Percentiles rank a stretch among this genome's conserved stretches.
Conservation (phyloP, 2,113 vertebrate species). For the Eclectus roratus region DNA sequence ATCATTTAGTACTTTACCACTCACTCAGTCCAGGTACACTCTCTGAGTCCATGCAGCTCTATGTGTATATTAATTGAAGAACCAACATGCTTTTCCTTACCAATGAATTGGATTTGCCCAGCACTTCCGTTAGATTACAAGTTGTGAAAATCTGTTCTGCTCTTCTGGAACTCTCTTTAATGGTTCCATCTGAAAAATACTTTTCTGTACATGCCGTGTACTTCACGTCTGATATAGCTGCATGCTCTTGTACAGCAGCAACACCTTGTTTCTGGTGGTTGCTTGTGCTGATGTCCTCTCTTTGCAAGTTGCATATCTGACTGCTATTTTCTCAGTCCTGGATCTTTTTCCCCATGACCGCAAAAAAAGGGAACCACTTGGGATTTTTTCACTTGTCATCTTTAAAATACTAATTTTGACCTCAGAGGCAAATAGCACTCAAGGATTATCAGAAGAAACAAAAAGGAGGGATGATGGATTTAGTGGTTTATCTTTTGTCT, state of each 20-base stretch:
- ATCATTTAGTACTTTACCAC: accelerated
- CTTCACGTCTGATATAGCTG: too few relatives aligned
- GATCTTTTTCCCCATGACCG: background rate
- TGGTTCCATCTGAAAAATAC: background rate
- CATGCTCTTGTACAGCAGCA: background rate
- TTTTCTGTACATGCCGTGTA: accelerated
- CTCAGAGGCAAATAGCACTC: background rate
- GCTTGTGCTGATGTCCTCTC: background rate
- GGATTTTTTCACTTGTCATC: background rate
- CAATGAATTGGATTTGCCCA: background rate
- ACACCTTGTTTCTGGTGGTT: background rate
- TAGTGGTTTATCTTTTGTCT: slow-evolving; percentile 6
- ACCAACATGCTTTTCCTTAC: background rate
- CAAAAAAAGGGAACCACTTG: background rate
- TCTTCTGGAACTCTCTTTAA: background rate
- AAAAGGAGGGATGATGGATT: background rate
- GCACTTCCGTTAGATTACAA: background rate
- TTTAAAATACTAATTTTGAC: background rate
- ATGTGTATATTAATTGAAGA: background rate
- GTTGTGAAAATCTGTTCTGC: background rate
- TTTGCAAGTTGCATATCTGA: background rate
- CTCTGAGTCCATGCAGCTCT: background rate
- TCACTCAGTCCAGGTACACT: background rate
- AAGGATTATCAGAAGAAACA: background rate
- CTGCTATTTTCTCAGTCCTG: background rate